Percentiles rank a stretch among this genome's conserved stretches.
Conservation (phyloP, 1,140 invertebrate genomes). For the Neodiprion lecontei region DNA sequence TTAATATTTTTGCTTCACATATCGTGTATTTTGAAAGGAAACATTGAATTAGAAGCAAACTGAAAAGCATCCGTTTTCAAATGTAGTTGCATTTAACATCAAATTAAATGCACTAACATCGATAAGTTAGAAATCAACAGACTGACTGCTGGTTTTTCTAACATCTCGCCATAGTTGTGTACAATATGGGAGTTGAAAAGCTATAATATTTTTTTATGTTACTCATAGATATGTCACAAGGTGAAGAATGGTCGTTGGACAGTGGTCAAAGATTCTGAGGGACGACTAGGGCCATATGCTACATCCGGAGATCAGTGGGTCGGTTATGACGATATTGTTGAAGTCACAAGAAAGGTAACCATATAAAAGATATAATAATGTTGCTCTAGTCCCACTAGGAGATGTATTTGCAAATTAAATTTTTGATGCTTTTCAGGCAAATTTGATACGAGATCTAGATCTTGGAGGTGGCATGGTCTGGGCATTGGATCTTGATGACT, state of each 20-base stretch:
- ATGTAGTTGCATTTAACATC: too few relatives aligned
- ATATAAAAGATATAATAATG: neutral
- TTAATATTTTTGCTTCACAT: conserved; percentile 13
- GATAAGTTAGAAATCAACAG: too few relatives aligned
- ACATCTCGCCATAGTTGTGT: too few relatives aligned
- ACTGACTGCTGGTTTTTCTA: too few relatives aligned
- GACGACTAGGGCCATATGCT: conserved; percentile 77
- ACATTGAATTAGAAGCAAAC: neutral
- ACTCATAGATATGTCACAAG: conserved; percentile 68
- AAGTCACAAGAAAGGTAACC: conserved; percentile 63
- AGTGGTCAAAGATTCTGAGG: conserved; percentile 68
- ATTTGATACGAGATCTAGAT: conserved; percentile 65
- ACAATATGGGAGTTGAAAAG: too few relatives aligned
- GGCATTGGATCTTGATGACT: conserved; percentile 83
- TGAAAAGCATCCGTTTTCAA: too few relatives aligned
- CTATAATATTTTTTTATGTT: neutral
- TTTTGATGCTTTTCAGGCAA: conserved; percentile 32
- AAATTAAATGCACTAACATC: too few relatives aligned
- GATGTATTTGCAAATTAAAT: neutral
- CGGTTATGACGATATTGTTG: conserved; percentile 78
- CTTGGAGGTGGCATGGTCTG: conserved; percentile 82
- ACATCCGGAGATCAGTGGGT: conserved; percentile 81
- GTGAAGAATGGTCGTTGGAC: conserved; percentile 70
- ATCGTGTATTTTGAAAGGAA: neutral
- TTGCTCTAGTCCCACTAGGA: neutral